Evolutionary conservation across 2,888 invertebrate genomes (phyloP).

Genomic region (Phortica okadai): DNA sequence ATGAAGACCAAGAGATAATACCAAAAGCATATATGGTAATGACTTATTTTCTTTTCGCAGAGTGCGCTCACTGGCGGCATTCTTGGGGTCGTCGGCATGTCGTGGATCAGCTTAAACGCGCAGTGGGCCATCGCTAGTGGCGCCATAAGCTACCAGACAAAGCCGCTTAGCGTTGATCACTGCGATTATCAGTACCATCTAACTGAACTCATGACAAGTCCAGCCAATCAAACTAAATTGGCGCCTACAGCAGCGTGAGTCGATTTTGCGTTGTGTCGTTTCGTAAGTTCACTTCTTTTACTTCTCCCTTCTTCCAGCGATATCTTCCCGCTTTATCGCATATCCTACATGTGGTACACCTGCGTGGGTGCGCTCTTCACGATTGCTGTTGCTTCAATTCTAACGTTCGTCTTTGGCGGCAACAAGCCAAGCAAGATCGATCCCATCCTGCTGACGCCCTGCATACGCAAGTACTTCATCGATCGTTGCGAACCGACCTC

Average conservation of each 20-base stretch:
- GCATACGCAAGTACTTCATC: conserved; percentile 64
- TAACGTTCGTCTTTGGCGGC: conserved; percentile 73
- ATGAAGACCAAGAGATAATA: background rate
- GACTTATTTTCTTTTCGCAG: conserved; percentile 67
- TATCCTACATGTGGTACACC: conserved; percentile 90
- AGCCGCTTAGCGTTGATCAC: conserved; percentile 80
- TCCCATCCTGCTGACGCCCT: conserved; percentile 81
- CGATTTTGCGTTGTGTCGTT: background rate
- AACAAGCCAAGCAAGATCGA: conserved; percentile 79
- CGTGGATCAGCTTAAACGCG: conserved; percentile 81
- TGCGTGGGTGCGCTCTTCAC: conserved; percentile 80
- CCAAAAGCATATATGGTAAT: background rate
- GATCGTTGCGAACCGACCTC: conserved; percentile 39
- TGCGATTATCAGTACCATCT: conserved; percentile 81
- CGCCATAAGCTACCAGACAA: conserved; percentile 82
- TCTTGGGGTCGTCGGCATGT: conserved; percentile 79
- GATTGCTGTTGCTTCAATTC: conserved; percentile 76
- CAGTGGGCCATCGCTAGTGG: conserved; percentile 81
- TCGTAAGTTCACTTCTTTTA: background rate
- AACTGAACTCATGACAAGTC: conserved; percentile 46
- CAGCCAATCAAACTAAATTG: conserved; percentile 51
- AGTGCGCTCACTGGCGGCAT: conserved; percentile 81
- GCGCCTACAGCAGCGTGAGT: conserved; percentile 61
- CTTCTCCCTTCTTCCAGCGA: conserved; percentile 57
- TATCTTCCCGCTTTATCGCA: conserved; percentile 79